Conservation (phyloP, 30 jellyfish, hydroid and myxozoan genomes). For the Turritopsis dohrnii region DNA sequence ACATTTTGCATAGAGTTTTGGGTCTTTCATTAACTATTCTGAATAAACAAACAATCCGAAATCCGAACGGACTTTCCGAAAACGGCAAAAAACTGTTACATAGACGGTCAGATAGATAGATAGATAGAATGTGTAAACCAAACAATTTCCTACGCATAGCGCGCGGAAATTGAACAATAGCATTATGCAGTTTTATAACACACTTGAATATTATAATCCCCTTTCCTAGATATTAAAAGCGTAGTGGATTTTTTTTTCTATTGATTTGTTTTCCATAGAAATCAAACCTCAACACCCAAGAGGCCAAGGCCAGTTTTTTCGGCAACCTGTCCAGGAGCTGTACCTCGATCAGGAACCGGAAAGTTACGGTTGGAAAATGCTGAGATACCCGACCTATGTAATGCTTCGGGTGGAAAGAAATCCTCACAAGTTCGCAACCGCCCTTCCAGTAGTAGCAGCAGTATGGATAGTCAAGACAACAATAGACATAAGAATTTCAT, state of each 20-base stretch:
- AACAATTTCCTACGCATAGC: too few species aligned
- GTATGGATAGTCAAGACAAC: not conserved
- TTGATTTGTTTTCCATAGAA: not conserved
- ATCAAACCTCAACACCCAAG: constrained; percentile 3
- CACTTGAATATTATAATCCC: too few species aligned
- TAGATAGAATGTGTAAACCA: too few species aligned
- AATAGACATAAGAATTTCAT: not conserved
- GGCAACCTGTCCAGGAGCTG: not conserved
- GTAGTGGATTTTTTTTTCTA: not conserved
- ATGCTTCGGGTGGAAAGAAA: not conserved
- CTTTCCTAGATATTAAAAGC: too few species aligned
- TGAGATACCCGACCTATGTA: not conserved
- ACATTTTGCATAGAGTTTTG: too few species aligned
- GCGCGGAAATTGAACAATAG: too few species aligned
- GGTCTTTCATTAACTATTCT: too few species aligned
- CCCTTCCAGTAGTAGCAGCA: not conserved
- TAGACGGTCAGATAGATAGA: too few species aligned
- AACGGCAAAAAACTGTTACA: too few species aligned
- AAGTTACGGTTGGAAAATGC: not conserved
- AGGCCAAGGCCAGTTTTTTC: not conserved
- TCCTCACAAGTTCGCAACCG: not conserved
- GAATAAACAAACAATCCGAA: too few species aligned
- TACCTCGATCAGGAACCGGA: not conserved
- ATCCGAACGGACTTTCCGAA: too few species aligned
- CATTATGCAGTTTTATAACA: too few species aligned